Base-by-base conservation (phyloP, 2,113 vertebrate species). In the Nipponia nippon region DNA sequence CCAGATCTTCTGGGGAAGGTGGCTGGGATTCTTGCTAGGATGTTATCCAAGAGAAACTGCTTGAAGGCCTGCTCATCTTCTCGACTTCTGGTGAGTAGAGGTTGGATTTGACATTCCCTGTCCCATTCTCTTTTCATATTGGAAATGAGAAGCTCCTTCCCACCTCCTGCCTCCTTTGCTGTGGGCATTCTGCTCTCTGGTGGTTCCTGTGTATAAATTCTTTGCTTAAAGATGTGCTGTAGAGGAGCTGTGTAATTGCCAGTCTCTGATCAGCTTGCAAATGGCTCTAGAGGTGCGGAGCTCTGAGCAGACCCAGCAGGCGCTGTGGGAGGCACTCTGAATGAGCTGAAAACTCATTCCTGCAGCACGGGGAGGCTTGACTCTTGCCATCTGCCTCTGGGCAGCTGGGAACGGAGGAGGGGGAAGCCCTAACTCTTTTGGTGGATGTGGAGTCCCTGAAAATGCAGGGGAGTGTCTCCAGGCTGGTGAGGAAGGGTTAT, bases 111-210 rank as follows among this genome's bases (percentile, higher is more conserved):
- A 94, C 62, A 30, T 93, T 86, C 92, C 78, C 62, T 11, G 29
- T 96, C 78, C 96, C 78, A 26, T 94, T 90, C 96, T 94, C 34
- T 87, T 83, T 76, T 87, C 73, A 18, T 85, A 9, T 5, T 94
- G 96, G 84, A 90, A 93, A 79, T 4, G n/a, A 11, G 40, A 79
- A 80, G 75, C 71, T 95, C 84, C 81, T 95, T 96, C 93, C 95
- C 87, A 96, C 93, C 90, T 96, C 70, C 58, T 73, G 90, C 92
- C 87, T 96, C 62, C 38, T 96, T 96, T 93, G 84, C 93, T 93
- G 90, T 91, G 93, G 93, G 96, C 78, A 93, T 70, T 96, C 93
- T 96, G 96, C 96, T 96, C 96, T 97, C 96, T 97, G 95, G 93
- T 97, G 96, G 96, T 79, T 96, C 95, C 61, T 69, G 66, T 49